Evolutionary conservation across 2,888 invertebrate genomes (phyloP), one percentile per base, ranked within the genome.

Genomic region (Lepidocyrtoides sp.): DNA sequence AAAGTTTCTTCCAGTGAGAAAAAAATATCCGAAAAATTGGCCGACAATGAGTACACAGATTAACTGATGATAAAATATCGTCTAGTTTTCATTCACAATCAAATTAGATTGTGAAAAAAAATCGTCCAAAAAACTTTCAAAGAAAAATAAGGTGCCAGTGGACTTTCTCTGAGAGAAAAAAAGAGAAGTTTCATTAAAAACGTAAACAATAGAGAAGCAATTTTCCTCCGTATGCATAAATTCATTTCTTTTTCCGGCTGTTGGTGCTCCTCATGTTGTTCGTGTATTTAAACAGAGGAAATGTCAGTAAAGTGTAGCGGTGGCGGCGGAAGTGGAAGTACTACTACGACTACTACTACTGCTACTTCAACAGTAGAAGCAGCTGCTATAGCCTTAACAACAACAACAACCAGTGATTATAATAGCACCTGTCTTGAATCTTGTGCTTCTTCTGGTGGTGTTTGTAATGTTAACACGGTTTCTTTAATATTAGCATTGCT

Each of bases 1-100:
- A 98, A 0, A 98, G n/a, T 1, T 17, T 57, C 7, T 17, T 20
- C 20, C 60, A 23, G 12, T 20, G 2, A 20, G 20, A 60, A 60
- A 10, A 20, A 60, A 60, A 60, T n/a, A n/a, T n/a, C n/a, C n/a
- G n/a, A n/a, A n/a, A n/a, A n/a, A n/a, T n/a, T n/a, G n/a, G n/a
- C n/a, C n/a, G n/a, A n/a, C n/a, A n/a, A n/a, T n/a, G n/a, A n/a
- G n/a, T n/a, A n/a, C n/a, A n/a, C n/a, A n/a, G n/a, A n/a, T n/a
- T n/a, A n/a, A n/a, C n/a, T n/a, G n/a, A n/a, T n/a, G n/a, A n/a
- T n/a, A n/a, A n/a, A n/a, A n/a, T n/a, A n/a, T n/a, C n/a, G n/a
- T n/a, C n/a, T n/a, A n/a, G n/a, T n/a, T n/a, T n/a, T n/a, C n/a
- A n/a, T n/a, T n/a, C n/a, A n/a, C n/a, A n/a, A n/a, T n/a, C n/a